Conservation (phyloP, 2,113 vertebrate genomes). For the Psammodynastes pulverulentus region DNA sequence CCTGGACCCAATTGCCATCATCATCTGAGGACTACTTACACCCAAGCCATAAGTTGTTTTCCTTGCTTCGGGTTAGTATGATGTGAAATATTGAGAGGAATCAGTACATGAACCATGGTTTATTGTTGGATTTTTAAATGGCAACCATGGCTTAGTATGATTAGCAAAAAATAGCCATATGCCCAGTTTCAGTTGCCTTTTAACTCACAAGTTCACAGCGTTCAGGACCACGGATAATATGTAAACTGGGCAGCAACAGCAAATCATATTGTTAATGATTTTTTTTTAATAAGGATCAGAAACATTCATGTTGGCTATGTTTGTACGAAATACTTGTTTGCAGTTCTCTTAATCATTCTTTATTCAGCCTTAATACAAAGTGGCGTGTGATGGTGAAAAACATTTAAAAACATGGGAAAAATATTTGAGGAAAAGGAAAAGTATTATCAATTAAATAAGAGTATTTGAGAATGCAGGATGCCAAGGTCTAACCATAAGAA, state of each 20-base stretch:
- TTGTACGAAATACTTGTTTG: background rate
- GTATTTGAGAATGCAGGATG: background rate
- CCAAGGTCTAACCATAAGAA: background rate
- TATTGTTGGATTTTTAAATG: background rate
- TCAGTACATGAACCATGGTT: background rate
- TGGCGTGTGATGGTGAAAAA: background rate
- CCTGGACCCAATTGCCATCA: background rate
- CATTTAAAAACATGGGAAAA: background rate
- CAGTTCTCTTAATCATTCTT: background rate
- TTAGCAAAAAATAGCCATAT: background rate
- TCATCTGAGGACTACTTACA: background rate
- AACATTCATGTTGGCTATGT: background rate
- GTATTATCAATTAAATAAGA: background rate
- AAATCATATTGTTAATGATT: background rate
- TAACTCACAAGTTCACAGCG: background rate
- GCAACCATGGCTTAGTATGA: background rate
- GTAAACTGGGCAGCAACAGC: background rate
- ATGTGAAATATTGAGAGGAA: background rate
- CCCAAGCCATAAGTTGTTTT: background rate
- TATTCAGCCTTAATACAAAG: background rate
- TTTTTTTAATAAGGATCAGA: background rate
- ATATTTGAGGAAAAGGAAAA: background rate
- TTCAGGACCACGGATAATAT: background rate
- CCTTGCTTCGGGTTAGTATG: background rate
- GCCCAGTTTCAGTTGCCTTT: background rate